Evolutionary conservation across 2,113 vertebrate species (phyloP).

Genomic region (Bufo gargarizans): DNA sequence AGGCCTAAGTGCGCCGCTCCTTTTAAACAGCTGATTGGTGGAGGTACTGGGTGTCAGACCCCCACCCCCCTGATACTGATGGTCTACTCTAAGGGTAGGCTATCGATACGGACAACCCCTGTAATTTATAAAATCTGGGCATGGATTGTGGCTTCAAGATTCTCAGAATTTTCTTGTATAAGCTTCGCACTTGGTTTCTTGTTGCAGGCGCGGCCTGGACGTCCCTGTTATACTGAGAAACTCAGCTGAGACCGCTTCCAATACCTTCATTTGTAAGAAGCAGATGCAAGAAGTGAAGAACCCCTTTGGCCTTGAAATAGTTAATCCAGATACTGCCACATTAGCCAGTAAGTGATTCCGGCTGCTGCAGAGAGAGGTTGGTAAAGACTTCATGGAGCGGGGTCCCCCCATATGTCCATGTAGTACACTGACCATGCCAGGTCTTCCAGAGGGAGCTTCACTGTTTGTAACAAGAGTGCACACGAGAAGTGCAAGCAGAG

Average conservation of each 20-base stretch:
- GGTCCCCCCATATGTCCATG: neutral
- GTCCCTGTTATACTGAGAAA: conserved; percentile 92
- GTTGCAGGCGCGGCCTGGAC: conserved; percentile 88
- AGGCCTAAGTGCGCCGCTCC: no score
- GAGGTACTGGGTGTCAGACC: no score
- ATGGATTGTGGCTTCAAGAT: no score
- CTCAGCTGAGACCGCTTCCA: conserved; percentile 83
- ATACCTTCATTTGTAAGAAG: conserved; percentile 79
- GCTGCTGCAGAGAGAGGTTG: neutral
- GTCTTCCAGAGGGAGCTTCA: no score
- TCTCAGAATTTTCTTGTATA: neutral
- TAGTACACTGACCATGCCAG: neutral
- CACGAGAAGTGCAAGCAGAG: no score
- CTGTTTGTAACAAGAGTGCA: no score
- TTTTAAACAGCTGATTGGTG: no score
- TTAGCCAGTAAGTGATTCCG: conserved; percentile 77
- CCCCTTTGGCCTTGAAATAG: conserved; percentile 86
- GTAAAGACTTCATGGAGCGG: neutral
- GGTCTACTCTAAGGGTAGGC: no score
- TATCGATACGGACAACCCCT: no score
- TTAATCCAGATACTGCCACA: conserved; percentile 71
- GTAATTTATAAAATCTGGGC: no score
- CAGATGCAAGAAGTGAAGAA: conserved; percentile 93
- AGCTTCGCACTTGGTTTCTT: neutral
- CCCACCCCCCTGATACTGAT: no score